Percentiles rank a stretch among this genome's conserved stretches.
Conservation (phyloP, 2,113 vertebrate genomes). For the Eulacestoma nigropectus region DNA sequence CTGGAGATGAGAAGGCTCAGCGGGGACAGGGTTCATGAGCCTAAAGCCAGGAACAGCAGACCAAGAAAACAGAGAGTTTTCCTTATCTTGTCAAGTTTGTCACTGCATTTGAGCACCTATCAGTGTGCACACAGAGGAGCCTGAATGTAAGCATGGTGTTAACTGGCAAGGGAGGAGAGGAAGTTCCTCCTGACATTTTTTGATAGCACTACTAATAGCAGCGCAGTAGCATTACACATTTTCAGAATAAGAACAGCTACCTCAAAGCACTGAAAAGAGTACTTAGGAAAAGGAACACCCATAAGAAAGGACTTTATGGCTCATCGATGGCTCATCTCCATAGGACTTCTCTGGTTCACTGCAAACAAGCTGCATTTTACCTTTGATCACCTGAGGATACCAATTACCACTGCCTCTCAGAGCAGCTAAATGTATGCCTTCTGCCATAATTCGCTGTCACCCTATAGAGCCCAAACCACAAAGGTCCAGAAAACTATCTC, state of each 20-base stretch:
- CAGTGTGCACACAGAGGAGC: rapidly evolving
- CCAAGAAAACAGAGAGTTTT: background rate
- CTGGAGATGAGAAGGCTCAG: background rate
- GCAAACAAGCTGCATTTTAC: background rate
- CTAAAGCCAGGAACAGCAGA: background rate
- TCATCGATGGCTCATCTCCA: background rate
- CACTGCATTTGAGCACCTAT: background rate
- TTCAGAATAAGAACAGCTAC: background rate
- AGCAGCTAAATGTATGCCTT: background rate
- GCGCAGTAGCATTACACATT: background rate
- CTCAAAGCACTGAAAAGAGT: background rate
- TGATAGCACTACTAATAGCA: background rate
- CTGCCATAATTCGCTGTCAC: background rate
- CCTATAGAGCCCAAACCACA: background rate
- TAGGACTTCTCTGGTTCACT: background rate
- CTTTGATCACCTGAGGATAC: background rate
- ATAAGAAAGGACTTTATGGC: background rate
- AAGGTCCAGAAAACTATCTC: background rate
- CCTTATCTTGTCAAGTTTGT: background rate
- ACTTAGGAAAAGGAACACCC: background rate
- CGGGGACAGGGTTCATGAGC: background rate
- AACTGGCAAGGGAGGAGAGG: background rate
- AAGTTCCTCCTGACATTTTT: background rate
- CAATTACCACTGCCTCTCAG: background rate
- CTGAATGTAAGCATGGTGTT: background rate